phyloP scores from a whole-genome alignment of 2,888 invertebrate species.

The Microplitis manilae region DNA sequence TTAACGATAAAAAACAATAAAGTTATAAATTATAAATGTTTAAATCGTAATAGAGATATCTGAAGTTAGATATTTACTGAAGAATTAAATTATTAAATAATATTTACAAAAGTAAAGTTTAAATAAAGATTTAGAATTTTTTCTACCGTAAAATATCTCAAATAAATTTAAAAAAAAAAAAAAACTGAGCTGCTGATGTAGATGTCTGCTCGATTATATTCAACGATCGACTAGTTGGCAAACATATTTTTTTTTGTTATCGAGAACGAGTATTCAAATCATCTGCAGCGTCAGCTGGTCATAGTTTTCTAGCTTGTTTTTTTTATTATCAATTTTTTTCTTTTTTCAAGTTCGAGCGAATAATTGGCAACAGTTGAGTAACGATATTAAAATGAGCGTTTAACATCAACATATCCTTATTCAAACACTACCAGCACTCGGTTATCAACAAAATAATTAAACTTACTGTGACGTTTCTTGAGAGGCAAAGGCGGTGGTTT shows the following conservation, averaged over 20 bases:
- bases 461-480: constrained; percentile 97
- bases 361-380: constrained; percentile 42
- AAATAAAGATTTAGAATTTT: not conserved
- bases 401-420: constrained; percentile 18
- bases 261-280: constrained; percentile 40
- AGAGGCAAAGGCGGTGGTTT: constrained; percentile 91
- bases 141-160: not conserved
- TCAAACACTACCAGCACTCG: constrained; percentile 34
- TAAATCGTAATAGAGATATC: no score
- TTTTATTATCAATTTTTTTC: constrained; percentile 20
- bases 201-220: constrained; percentile 21
- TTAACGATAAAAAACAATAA: not conserved
- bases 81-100: not conserved
- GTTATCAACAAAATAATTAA: constrained; percentile 52
- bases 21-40: no score
- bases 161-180: not conserved
- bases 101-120: not conserved
- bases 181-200: constrained; percentile 20
- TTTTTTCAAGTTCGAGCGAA: constrained; percentile 11
- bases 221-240: constrained; percentile 9
- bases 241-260: constrained; percentile 6
- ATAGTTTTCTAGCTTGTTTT: constrained; percentile 18
- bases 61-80: no score
- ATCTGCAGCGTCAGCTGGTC: constrained; percentile 35
- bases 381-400: constrained; percentile 27